Base-by-base conservation (phyloP, 2,797 vertebrate species). In the Dromococcyx pavoninus region DNA sequence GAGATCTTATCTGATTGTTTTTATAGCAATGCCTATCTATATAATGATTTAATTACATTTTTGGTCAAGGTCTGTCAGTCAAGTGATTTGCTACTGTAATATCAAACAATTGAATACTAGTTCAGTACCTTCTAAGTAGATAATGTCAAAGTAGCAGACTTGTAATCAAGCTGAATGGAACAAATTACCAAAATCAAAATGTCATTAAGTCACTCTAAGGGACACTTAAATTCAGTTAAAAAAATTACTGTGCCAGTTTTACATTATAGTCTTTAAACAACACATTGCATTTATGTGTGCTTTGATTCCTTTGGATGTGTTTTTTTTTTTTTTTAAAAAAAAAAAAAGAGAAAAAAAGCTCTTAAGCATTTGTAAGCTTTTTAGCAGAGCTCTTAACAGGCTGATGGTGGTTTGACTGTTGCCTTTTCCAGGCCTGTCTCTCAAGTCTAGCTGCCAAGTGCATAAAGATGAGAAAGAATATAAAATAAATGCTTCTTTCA, bases 111-210 rank as follows among this genome's bases (percentile, higher is more conserved):
- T 30, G 76, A 81, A 82, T 92, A 86, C 56, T 71, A 69, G 88
- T 28, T 44, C 79, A 33, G 64, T 85, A 51, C 27, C 30, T 67
- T 93, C 56, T 48, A 69, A 91, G 89, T 60, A 86, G 80, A 39
- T 62, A 79, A 96, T 95, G 91, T 95, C 92, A 37, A 94, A 94
- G 88, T 91, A 97, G 93, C 93, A 97, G 96, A 77, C 87, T 96
- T 89, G 91, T 75, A 97, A 97, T 97, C 95, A 97, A 93, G 96
- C 91, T 93, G 93, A 97, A 97, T 94, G 94, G 92, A 95, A 83
- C 76, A 86, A 93, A 95, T 96, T 96, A 94, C 91, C 58, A 82
- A 96, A 97, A 96, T 78, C 51, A 82, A 74, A 80, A 83, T 69
- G 73, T 86, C 81, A 35, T 77, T 54, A 83, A 91, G 76, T 77